Evolutionary conservation across 92 coral and sea anemone species (phyloP), one percentile per base, ranked within the genome.

Genomic region (Anthopleura xanthogrammica): DNA sequence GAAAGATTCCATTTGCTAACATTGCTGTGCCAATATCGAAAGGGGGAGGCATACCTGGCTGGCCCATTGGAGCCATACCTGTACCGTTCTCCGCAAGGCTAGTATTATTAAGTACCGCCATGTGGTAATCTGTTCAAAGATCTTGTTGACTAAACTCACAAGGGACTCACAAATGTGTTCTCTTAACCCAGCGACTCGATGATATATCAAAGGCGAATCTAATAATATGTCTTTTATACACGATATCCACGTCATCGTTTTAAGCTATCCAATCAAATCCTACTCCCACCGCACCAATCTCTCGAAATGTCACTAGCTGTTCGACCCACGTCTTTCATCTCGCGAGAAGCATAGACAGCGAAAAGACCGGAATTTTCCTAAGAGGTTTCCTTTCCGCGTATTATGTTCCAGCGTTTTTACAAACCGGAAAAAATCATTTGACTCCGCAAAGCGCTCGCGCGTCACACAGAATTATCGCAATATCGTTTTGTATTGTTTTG

Each of bases 1-100:
- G 71, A 29, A 88, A 72, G 11, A 87, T 79, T 1, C 94, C 94
- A 43, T 86, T 88, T 16, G 83, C 75, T 2, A 91, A 80, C 22
- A 62, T 41, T 24, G 72, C 90, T 7, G 92, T 36, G 1, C 40
- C 42, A 12, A 68, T n/a, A 64, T 64, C 74, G 41, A 24, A 24
- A 10, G 11, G 41, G 4, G 41, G 36, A 24, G 74, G 74, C 40
- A 64, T 64, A 5, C 36, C 40, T 5, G 42, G 16, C 5, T 10
- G 74, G 74, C 41, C 74, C 0, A 2, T 68, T 24, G 42, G 42
- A 62, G 29, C 12, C 70, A 22, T 62, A 68, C 41, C 42, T 3
- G 41, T 68, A 10, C 74, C 74, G 74, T 52, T 77, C 14, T 12
- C 24, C 16, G 64, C 85, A 54, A 52, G 2, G 41, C 20, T 22